Conservation (phyloP, 1,140 invertebrate species). For the Drosophila pectinifera region DNA sequence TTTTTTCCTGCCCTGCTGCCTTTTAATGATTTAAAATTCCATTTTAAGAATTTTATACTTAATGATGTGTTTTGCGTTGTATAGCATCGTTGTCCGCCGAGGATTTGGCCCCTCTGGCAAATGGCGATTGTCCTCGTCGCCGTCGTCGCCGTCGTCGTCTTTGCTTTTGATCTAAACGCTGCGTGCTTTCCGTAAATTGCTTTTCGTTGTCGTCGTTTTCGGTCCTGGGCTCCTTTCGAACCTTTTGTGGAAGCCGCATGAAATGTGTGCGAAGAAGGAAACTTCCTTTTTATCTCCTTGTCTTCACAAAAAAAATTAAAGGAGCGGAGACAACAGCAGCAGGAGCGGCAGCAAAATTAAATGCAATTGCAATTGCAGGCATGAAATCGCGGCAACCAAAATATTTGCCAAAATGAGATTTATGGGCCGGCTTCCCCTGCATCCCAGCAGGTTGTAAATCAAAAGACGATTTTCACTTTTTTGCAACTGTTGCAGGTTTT, state of each 20-base stretch:
- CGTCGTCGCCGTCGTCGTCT: constrained; percentile 56
- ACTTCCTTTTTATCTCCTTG: constrained; percentile 31
- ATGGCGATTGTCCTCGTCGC: constrained; percentile 60
- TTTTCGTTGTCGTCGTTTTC: constrained; percentile 76
- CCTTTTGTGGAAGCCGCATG: constrained; percentile 82
- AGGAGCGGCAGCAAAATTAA: constrained; percentile 39
- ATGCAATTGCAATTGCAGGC: constrained; percentile 72
- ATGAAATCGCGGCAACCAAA: constrained; percentile 80
- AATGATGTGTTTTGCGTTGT: constrained; percentile 85
- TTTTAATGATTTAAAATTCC: constrained; percentile 85
- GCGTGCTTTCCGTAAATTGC: constrained; percentile 82
- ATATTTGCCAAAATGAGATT: constrained; percentile 70
- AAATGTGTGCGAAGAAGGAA: constrained; percentile 75
- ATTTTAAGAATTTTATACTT: constrained; percentile 86
- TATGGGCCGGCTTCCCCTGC: constrained; percentile 36
- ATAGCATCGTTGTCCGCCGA: constrained; percentile 58
- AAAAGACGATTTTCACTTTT: constrained; percentile 33
- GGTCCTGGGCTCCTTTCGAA: constrained; percentile 50
- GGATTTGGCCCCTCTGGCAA: constrained; percentile 45
- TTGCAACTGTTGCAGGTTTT: constrained; percentile 64
- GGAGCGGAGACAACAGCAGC: background rate
- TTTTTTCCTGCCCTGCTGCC: constrained; percentile 47
- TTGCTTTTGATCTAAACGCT: constrained; percentile 81
- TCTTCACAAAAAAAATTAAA: constrained; percentile 41
- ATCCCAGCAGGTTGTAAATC: constrained; percentile 63